A percentile compares a stretch with the other conserved stretches of the same genome.
phyloP scores from a whole-genome alignment of 2,797 vertebrate genomes.

The Dicrostonyx torquatus region DNA sequence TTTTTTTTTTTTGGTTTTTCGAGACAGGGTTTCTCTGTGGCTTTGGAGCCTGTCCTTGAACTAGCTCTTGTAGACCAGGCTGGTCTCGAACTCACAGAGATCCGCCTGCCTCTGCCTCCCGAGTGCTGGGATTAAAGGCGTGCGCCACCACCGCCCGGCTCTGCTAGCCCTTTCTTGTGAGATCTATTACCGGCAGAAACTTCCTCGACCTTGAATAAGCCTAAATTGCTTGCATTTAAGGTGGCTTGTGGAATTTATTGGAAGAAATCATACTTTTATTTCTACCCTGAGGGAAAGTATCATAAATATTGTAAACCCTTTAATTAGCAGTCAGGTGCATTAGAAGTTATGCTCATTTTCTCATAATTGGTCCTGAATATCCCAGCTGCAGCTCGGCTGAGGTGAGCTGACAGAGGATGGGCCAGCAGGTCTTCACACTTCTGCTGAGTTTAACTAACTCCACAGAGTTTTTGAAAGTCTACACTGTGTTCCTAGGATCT shows the following conservation, averaged over 20 bases:
- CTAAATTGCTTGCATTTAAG: background rate
- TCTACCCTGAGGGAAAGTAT: background rate
- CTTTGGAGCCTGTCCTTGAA: too few relatives aligned
- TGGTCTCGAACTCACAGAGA: too few relatives aligned
- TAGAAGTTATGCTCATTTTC: background rate
- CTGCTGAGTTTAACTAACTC: background rate
- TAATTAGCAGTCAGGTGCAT: background rate
- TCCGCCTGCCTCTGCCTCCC: too few relatives aligned
- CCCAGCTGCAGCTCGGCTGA: background rate
- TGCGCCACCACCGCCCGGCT: too few relatives aligned
- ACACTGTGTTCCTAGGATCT: background rate
- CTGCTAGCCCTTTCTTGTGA: background rate
- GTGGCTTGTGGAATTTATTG: background rate
- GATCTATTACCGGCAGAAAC: background rate
- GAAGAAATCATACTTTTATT: background rate
- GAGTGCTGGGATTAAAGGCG: too few relatives aligned
- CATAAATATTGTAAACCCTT: background rate
- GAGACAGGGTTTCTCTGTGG: too few relatives aligned
- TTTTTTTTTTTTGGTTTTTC: too few relatives aligned
- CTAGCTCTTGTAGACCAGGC: too few relatives aligned
- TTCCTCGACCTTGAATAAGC: background rate
- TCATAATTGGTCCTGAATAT: background rate
- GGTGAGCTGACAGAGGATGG: background rate
- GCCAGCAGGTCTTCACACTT: background rate
- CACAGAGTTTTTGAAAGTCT: background rate